Evolutionary conservation across 37 sponge, comb jelly and placozoan species (phyloP), one percentile per base, ranked within the genome.

Genomic region (Haliclona indistincta): DNA sequence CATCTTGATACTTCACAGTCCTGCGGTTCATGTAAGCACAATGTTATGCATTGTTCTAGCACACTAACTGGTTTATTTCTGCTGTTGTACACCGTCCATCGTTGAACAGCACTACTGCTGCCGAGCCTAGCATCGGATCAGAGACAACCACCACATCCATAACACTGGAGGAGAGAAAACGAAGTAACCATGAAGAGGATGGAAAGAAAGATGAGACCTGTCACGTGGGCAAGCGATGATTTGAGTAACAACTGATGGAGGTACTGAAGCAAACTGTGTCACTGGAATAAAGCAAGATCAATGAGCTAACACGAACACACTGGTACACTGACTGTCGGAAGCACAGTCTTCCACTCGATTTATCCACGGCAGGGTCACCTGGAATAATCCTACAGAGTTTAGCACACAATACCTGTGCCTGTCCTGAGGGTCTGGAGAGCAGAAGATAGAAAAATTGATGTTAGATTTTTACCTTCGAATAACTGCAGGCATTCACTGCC

Each of bases 281-380:
- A 47, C 13, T 17, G 13, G 13, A 47, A 47, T 47, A 47, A 17
- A 47, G 13, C 8, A 47, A 17, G 49, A 17, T 17, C 49, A 47
- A 17, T 8, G 8, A 47, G n/a, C 70, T 19, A 64, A 11, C 37
- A 71, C 30, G 43, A 5, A 32, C 45, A 68, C 15, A 2, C 43
- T 15, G 25, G 4, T 47, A 68, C 10, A 43, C 58, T 49, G 55
- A 80, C 73, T 15, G 8, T 81, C 67, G 52, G 73, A 35, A 25
- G 40, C 51, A 38, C 68, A 83, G 1, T 32, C 22, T 41, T 68
- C 74, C 68, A 85, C n/a, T 8, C n/a, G 32, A 4, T 11, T 39
- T 5, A 77, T 64, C 86, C 86, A 85, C 25, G 86, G 74, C 36
- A 85, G 4, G 26, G 62, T 61, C 35, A 85, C 68, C 34, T 39